Evolutionary conservation across 2,888 invertebrate species (phyloP).

Genomic region (Chrysolina americana): DNA sequence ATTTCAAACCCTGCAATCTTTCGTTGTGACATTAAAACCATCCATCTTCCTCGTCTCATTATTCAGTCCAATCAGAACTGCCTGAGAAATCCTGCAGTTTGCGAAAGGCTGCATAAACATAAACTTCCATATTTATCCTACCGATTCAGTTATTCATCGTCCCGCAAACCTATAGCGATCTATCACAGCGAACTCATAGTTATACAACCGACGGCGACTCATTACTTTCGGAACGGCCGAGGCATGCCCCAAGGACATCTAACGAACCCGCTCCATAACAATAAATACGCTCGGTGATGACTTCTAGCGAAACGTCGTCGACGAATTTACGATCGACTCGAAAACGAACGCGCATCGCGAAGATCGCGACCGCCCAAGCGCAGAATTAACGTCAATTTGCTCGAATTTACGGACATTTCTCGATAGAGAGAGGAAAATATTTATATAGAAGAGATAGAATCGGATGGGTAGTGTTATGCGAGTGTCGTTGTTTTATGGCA

Average conservation of each 20-base stretch:
- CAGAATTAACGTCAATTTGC: slow-evolving; percentile 44
- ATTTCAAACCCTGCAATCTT: not conserved
- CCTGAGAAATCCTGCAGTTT: too few relatives aligned
- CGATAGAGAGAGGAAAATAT: slow-evolving; percentile 29
- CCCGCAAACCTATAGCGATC: not conserved
- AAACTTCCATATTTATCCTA: not conserved
- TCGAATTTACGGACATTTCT: slow-evolving; percentile 43
- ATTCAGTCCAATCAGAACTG: too few relatives aligned
- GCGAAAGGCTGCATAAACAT: not conserved
- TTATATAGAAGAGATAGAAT: slow-evolving; percentile 21
- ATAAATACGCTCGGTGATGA: slow-evolving; percentile 30
- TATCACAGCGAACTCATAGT: not conserved
- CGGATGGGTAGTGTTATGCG: slow-evolving; percentile 13
- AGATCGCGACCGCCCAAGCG: slow-evolving; percentile 39
- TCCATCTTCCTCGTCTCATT: too few relatives aligned
- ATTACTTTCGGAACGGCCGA: slow-evolving; percentile 17
- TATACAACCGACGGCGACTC: slow-evolving; percentile 11
- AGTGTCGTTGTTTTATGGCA: slow-evolving; percentile 16
- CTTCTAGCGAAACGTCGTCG: slow-evolving; percentile 24
- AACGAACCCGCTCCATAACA: slow-evolving; percentile 40
- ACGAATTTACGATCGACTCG: slow-evolving; percentile 18
- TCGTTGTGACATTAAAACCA: too few relatives aligned
- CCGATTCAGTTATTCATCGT: not conserved
- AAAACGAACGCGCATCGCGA: slow-evolving; percentile 16
- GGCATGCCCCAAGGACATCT: slow-evolving; percentile 38